Conservation (phyloP, 2,888 invertebrate genomes). For the Diabrotica balteata region DNA sequence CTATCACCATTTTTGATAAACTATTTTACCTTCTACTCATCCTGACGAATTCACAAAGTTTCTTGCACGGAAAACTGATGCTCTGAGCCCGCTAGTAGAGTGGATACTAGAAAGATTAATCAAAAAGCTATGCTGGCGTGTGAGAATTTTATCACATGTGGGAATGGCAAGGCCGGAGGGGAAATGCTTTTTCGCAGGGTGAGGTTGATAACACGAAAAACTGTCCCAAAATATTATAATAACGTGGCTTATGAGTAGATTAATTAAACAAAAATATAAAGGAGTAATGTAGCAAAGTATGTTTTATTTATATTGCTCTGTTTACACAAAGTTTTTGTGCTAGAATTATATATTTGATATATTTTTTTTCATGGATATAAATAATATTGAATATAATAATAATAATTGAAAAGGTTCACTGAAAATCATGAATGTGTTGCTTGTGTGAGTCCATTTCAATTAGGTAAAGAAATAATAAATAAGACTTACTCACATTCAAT, state of each 20-base stretch:
- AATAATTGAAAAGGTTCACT: too few species aligned
- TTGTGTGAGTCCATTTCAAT: too few species aligned
- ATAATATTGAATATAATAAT: too few species aligned
- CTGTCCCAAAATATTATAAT: background rate
- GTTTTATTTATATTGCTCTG: background rate
- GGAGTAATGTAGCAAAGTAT: background rate
- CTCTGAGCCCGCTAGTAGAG: background rate
- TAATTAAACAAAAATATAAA: constrained; percentile 1
- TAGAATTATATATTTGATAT: too few species aligned
- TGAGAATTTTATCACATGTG: constrained; percentile 23
- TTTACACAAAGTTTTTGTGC: too few species aligned
- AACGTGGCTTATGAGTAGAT: background rate
- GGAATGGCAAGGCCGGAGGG: constrained; percentile 11
- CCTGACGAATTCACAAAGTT: background rate
- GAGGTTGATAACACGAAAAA: background rate
- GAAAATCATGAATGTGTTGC: too few species aligned
- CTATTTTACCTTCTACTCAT: constrained; percentile 17
- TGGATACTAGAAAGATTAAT: constrained; percentile 21
- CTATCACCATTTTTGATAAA: too few species aligned
- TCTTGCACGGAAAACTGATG: constrained; percentile 6
- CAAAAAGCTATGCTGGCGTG: constrained; percentile 14
- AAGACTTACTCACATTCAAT: too few species aligned
- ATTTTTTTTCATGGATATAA: too few species aligned
- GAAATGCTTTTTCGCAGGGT: background rate
- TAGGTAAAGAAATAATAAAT: too few species aligned